A percentile compares a stretch with the other conserved stretches of the same genome.
Conservation (phyloP, 2,888 invertebrate genomes). For the Pycnomerus fuliginosus region DNA sequence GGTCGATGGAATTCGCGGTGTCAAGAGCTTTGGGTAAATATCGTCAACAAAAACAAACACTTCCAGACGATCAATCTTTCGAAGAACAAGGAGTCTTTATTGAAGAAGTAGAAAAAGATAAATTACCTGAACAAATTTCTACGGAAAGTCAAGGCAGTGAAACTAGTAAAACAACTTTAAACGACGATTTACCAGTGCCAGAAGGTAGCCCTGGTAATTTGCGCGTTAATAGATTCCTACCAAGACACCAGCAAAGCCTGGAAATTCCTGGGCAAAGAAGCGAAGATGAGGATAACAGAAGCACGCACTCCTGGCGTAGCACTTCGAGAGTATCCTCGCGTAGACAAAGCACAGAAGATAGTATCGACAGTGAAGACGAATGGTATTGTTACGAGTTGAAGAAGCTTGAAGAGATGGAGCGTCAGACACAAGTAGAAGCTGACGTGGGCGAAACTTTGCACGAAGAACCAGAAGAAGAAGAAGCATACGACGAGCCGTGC, state of each 20-base stretch:
- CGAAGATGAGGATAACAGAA: slow-evolving; percentile 80
- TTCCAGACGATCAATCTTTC: slow-evolving; percentile 64
- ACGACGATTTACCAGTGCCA: slow-evolving; percentile 58
- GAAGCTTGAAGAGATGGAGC: slow-evolving; percentile 83
- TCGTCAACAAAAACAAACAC: slow-evolving; percentile 69
- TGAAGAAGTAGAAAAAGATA: slow-evolving; percentile 37
- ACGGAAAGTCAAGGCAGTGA: slow-evolving; percentile 42
- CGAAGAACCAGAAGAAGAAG: slow-evolving; percentile 62
- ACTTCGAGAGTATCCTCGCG: slow-evolving; percentile 82
- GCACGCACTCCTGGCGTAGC: slow-evolving; percentile 85
- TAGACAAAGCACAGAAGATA: slow-evolving; percentile 88
- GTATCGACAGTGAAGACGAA: slow-evolving; percentile 90
- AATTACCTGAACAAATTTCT: slow-evolving; percentile 41
- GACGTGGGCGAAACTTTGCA: slow-evolving; percentile 62
- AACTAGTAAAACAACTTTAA: slow-evolving; percentile 43
- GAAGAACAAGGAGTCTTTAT: slow-evolving; percentile 38
- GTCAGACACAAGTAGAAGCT: slow-evolving; percentile 66
- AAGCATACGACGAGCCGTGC: slow-evolving; percentile 61
- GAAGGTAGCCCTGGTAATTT: slow-evolving; percentile 68
- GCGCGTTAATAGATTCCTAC: slow-evolving; percentile 62
- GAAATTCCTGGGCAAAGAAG: slow-evolving; percentile 70
- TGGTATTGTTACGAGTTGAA: slow-evolving; percentile 89
- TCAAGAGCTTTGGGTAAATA: slow-evolving; percentile 80
- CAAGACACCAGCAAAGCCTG: slow-evolving; percentile 73
- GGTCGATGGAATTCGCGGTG: slow-evolving; percentile 81